Evolutionary conservation across 2,888 invertebrate genomes (phyloP).

Genomic region (Cylindroiulus punctatus): DNA sequence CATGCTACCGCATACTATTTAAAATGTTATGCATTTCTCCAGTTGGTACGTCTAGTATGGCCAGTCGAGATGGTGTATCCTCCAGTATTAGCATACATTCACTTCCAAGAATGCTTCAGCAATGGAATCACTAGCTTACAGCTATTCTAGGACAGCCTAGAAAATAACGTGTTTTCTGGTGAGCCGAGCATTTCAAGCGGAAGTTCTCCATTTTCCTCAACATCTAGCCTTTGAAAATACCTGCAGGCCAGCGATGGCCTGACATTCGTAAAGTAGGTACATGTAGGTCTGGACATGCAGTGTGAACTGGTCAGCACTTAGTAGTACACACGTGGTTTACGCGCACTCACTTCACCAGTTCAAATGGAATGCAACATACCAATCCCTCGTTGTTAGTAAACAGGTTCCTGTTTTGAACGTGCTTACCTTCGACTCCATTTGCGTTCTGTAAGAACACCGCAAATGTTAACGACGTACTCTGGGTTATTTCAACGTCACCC

Average conservation of each 20-base stretch:
- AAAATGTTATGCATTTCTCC: neutral
- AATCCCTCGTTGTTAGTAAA: conserved; percentile 6
- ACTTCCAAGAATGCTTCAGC: neutral
- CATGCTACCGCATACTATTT: neutral
- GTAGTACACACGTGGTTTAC: conserved; percentile 16
- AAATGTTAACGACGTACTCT: neutral
- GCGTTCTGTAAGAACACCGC: neutral
- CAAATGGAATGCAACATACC: neutral
- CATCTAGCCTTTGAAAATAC: neutral
- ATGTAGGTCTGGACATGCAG: conserved; percentile 28
- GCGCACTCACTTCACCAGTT: conserved; percentile 3
- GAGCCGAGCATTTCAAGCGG: neutral
- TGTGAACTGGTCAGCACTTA: conserved; percentile 24
- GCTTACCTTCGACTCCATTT: neutral
- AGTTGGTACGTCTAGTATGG: neutral
- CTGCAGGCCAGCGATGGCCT: conserved; percentile 11
- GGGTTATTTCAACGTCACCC: neutral
- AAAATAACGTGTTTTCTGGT: neutral
- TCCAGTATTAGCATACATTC: neutral
- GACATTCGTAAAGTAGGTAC: conserved; percentile 41
- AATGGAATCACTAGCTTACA: neutral
- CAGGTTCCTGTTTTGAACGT: neutral
- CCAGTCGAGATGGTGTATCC: neutral
- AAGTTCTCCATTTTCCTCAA: conserved; percentile 10
- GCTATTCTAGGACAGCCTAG: neutral